Percentiles rank a stretch among this genome's conserved stretches.
These are phyloP conservation scores for Noctuana brunneofusca DNA, from an alignment of 2,888 invertebrate genomes.

Conservation along the genomic window DNA sequence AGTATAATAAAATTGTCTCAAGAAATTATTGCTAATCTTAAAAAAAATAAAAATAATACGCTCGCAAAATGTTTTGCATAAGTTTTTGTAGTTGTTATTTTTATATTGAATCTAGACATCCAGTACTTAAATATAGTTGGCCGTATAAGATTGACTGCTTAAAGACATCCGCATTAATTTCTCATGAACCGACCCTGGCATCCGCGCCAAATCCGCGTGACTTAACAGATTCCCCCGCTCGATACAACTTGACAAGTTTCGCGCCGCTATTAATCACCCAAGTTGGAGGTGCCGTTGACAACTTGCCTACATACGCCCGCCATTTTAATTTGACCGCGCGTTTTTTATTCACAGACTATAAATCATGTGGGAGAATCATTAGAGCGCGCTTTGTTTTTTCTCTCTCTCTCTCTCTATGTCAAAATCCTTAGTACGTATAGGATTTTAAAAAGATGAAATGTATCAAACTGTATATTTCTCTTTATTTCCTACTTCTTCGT, in stretches of 20 bases:
- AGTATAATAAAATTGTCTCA: too few species aligned
- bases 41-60: too few species aligned
- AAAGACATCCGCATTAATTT: constrained; percentile 24
- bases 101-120: not conserved
- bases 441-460: too few species aligned
- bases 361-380: not conserved
- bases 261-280: constrained; percentile 49
- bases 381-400: not conserved
- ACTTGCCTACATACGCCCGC: constrained; percentile 44
- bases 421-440: not conserved
- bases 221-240: constrained; percentile 32
- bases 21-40: too few species aligned
- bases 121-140: not conserved
- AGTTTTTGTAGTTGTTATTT: too few species aligned
- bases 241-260: constrained; percentile 48
- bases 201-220: constrained; percentile 32
- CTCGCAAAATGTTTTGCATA: too few species aligned
- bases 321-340: constrained; percentile 45
- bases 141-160: not conserved
- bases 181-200: constrained; percentile 19
- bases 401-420: not conserved
- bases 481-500: too few species aligned
- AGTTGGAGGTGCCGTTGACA: constrained; percentile 48
- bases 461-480: too few species aligned
- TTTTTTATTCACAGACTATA: not conserved